A percentile compares a stretch with the other conserved stretches of the same genome.
Conservation (phyloP, 2,888 invertebrate genomes). For the Tenthredo distinguenda region DNA sequence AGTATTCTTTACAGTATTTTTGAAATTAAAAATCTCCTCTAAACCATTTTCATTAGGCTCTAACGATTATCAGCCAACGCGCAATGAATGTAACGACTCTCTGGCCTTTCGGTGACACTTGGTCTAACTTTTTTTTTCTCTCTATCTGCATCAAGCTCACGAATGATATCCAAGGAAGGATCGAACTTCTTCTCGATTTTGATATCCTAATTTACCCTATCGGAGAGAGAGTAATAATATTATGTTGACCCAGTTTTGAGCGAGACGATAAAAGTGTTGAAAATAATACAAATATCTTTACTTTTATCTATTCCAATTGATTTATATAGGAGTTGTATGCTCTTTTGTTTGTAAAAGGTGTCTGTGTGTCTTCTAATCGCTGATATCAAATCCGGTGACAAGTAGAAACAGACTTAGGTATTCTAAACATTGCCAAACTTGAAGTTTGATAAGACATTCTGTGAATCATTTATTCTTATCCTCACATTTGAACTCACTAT, state of each 20-base stretch:
- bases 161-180: not conserved
- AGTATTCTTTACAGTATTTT: not conserved
- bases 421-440: not conserved
- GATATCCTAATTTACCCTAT: not conserved
- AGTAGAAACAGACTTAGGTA: not conserved
- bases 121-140: not conserved
- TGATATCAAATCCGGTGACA: not conserved
- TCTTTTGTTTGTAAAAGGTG: not conserved
- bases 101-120: not conserved
- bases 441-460: not conserved
- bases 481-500: not conserved
- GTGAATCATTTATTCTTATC: conserved; percentile 33
- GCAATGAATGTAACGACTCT: not conserved
- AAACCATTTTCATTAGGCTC: not conserved
- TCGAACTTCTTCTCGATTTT: not conserved
- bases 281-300: conserved; percentile 3
- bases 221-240: conserved; percentile 9
- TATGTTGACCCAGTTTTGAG: conserved; percentile 7
- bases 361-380: not conserved
- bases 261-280: not conserved
- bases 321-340: not conserved
- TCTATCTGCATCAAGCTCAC: not conserved
- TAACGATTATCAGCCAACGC: not conserved
- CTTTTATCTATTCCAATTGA: conserved; percentile 2
- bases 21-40: not conserved